phyloP scores from a whole-genome alignment of 2,888 invertebrate genomes.

The Hyppa rectilinea region DNA sequence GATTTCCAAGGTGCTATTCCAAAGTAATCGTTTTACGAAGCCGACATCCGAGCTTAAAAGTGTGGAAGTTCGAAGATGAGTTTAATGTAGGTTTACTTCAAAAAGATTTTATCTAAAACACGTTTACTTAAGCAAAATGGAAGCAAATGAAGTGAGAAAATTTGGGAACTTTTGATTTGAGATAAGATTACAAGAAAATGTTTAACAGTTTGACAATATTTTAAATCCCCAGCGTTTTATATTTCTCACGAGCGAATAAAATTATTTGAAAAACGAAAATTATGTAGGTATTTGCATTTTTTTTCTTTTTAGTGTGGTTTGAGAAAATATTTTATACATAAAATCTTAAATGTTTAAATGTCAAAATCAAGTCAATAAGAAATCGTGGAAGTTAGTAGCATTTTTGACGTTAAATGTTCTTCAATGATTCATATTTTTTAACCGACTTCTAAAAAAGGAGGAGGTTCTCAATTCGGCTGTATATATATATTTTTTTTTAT shows the following conservation, averaged over 20 bases:
- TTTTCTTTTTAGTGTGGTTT: neutral
- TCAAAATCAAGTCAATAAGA: neutral
- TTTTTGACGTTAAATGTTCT: neutral
- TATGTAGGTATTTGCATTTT: neutral
- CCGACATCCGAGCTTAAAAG: slow-evolving; percentile 15
- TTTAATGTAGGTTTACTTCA: slow-evolving; percentile 34
- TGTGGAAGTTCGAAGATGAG: slow-evolving; percentile 40
- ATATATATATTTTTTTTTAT: too few relatives aligned
- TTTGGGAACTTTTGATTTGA: slow-evolving; percentile 38
- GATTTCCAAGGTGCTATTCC: neutral
- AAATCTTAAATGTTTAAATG: neutral
- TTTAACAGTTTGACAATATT: slow-evolving; percentile 26
- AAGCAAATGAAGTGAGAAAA: slow-evolving; percentile 53
- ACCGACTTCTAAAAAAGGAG: too few relatives aligned
- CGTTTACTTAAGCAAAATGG: slow-evolving; percentile 36
- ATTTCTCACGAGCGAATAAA: neutral
- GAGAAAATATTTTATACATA: neutral
- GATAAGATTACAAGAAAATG: slow-evolving; percentile 43
- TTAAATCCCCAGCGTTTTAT: slow-evolving; percentile 11
- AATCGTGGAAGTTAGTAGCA: neutral
- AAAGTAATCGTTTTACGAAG: slow-evolving; percentile 1
- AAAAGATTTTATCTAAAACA: slow-evolving; percentile 49
- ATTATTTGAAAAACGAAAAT: slow-evolving; percentile 13
- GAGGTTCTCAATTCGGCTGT: too few relatives aligned
- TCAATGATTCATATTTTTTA: too few relatives aligned